A percentile compares a stretch with the other conserved stretches of the same genome.
These are phyloP conservation scores for Phymatocera aterrima DNA, from an alignment of 2,888 invertebrate genomes.

Conservation along the genomic window DNA sequence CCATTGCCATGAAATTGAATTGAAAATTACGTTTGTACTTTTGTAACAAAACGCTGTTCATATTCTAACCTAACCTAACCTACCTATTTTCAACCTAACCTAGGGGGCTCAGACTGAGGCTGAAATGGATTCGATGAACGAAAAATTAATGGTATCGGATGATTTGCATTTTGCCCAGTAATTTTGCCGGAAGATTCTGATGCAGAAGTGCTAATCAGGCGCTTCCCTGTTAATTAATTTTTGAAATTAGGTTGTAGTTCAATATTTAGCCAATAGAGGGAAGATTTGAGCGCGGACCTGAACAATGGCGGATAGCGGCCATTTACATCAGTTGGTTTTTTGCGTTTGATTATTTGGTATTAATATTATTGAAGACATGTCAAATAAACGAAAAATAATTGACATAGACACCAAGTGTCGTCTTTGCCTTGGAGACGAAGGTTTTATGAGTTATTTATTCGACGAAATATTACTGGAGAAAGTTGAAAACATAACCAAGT, in stretches of 20 bases:
- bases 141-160: too few relatives aligned
- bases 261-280: not conserved
- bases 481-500: constrained; percentile 64
- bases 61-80: not conserved
- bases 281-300: not conserved
- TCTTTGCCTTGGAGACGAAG: constrained; percentile 65
- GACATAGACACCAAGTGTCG: constrained; percentile 64
- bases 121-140: too few relatives aligned
- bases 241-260: not conserved
- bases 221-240: too few relatives aligned
- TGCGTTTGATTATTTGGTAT: not conserved
- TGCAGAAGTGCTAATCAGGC: too few relatives aligned
- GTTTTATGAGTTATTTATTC: constrained; percentile 64
- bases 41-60: not conserved
- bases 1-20: not conserved
- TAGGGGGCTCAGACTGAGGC: too few relatives aligned
- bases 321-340: not conserved
- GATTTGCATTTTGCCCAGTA: too few relatives aligned
- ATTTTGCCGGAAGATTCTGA: too few relatives aligned
- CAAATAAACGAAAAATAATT: constrained; percentile 63
- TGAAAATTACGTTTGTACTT: too few relatives aligned
- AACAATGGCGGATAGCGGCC: not conserved
- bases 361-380: constrained; percentile 55
- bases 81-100: not conserved
- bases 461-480: constrained; percentile 59